phyloP scores from a whole-genome alignment of 2,888 invertebrate genomes.

The Cantharis nigra region DNA sequence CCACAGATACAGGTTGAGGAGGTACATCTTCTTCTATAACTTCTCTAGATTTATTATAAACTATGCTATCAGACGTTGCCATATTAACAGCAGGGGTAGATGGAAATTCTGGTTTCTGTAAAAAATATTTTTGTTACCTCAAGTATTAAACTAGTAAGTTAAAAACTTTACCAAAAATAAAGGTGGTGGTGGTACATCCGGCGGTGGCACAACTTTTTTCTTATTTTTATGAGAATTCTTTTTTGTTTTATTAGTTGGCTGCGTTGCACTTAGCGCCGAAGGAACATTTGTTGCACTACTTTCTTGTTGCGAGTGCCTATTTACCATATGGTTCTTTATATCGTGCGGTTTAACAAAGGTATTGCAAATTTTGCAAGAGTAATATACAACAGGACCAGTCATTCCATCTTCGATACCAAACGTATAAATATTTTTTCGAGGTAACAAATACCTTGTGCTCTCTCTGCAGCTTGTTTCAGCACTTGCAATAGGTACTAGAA shows the following conservation, averaged over 20 bases:
- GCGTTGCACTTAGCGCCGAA: neutral
- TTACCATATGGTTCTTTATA: constrained; percentile 15
- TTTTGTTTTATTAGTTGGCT: constrained; percentile 9
- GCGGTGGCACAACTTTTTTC: constrained; percentile 43
- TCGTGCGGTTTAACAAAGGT: constrained; percentile 21
- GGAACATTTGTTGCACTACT: neutral
- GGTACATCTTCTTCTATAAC: constrained; percentile 24
- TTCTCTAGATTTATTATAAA: constrained; percentile 14
- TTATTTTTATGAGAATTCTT: constrained; percentile 42
- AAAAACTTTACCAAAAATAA: constrained; percentile 44
- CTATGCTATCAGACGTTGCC: constrained; percentile 4
- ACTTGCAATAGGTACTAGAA: constrained; percentile 21
- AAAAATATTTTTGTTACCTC: constrained; percentile 2
- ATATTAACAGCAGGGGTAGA: constrained; percentile 15
- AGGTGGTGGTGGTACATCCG: constrained; percentile 42
- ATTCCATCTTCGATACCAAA: constrained; percentile 26
- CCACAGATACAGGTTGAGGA: constrained; percentile 7
- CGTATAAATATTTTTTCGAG: constrained; percentile 17
- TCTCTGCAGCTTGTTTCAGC: constrained; percentile 10
- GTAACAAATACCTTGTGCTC: constrained; percentile 20
- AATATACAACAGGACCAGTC: constrained; percentile 17
- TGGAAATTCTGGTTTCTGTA: constrained; percentile 27
- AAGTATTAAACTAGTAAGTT: constrained; percentile 12
- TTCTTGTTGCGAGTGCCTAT: constrained; percentile 16
- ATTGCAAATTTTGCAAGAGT: constrained; percentile 16